Conservation (phyloP, 2,113 vertebrate species). For the Rostratula benghalensis region DNA sequence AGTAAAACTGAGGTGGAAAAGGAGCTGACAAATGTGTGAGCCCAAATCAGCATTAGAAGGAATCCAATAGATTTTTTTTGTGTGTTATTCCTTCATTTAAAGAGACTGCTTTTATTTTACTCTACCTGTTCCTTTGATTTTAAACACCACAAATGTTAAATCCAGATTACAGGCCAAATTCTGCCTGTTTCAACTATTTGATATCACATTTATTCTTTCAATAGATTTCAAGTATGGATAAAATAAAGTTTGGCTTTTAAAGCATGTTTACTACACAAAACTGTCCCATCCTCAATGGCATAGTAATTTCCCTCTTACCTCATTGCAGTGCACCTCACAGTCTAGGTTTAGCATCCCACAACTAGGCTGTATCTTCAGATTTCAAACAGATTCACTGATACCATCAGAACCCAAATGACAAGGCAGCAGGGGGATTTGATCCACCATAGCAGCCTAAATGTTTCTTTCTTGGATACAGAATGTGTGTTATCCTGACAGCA, state of each 20-base stretch:
- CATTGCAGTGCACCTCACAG: fast-evolving
- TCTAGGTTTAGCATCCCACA: background rate
- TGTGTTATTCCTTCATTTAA: background rate
- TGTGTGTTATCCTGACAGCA: background rate
- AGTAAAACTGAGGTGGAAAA: background rate
- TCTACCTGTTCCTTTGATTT: background rate
- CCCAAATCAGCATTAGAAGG: background rate
- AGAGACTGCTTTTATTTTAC: background rate
- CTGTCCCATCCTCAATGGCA: background rate
- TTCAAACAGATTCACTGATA: background rate
- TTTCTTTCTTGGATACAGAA: background rate
- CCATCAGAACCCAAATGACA: background rate
- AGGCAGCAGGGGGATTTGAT: background rate
- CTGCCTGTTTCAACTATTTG: background rate
- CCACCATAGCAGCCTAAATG: fast-evolving
- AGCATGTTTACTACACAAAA: background rate
- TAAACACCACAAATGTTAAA: background rate
- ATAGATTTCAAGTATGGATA: background rate
- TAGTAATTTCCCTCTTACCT: background rate
- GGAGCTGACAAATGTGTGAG: background rate
- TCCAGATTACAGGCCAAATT: background rate
- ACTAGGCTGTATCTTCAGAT: background rate
- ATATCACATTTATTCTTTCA: background rate
- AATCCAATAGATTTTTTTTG: background rate
- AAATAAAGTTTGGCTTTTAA: background rate